phyloP scores from a whole-genome alignment of 1,140 invertebrate species.

The Matsumurasca onukii region DNA sequence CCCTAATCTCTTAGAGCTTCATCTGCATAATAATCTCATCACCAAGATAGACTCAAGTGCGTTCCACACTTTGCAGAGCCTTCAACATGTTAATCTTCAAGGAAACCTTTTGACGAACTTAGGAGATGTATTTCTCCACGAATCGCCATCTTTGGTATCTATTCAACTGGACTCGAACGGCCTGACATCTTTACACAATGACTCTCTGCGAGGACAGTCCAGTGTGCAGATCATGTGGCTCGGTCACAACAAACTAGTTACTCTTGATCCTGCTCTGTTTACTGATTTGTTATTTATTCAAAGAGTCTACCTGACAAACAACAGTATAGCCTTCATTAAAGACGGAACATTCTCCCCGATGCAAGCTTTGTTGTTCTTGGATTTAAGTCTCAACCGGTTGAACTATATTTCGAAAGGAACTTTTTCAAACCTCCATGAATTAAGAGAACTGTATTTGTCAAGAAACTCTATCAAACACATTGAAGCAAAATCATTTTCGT shows the following conservation, averaged over 20 bases:
- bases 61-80: conserved; percentile 73
- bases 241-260: conserved; percentile 74
- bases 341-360: conserved; percentile 74
- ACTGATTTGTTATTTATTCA: conserved; percentile 71
- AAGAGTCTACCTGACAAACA: conserved; percentile 79
- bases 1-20: conserved; percentile 76
- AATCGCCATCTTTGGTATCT: conserved; percentile 73
- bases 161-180: conserved; percentile 85
- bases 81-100: conserved; percentile 89
- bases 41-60: conserved; percentile 80
- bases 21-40: conserved; percentile 85
- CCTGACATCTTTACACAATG: conserved; percentile 72
- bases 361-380: conserved; percentile 72
- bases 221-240: conserved; percentile 87
- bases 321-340: conserved; percentile 77
- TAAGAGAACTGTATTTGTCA: conserved; percentile 65
- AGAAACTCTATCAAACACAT: conserved; percentile 58
- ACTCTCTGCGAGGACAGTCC: conserved; percentile 73
- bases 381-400: conserved; percentile 74
- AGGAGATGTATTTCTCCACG: conserved; percentile 77
- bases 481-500: conserved; percentile 58
- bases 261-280: conserved; percentile 70
- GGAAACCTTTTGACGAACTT: conserved; percentile 74
- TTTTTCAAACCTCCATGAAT: conserved; percentile 66
- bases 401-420: conserved; percentile 59